Evolutionary conservation across 2,888 invertebrate genomes (phyloP), one percentile per base, ranked within the genome.

Genomic region (Apamea monoglypha): DNA sequence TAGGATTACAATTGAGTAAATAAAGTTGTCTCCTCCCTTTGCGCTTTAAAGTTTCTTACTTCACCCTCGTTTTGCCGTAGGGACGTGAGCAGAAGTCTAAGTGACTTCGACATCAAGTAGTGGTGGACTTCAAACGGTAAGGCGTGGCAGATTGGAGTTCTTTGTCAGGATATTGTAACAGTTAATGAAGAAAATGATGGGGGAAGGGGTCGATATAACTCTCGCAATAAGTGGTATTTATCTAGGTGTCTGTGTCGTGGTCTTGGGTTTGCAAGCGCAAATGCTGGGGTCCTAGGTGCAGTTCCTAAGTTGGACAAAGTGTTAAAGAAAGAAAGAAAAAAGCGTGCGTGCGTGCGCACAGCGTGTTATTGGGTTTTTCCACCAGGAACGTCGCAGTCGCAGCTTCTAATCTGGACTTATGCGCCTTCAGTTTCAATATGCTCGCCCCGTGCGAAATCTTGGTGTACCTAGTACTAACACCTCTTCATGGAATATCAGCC

Each of bases 1-100:
- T 72, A 40, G 82, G 87, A 81, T 84, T 82, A 74, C 86, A 84
- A 86, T 87, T 84, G 87, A 77, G 87, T 74, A 84, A 87, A 88
- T 88, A 86, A 81, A 87, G 70, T 78, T 77, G 29, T 70, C 67
- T 74, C 70, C 66, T 56, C 69, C 68, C 73, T 78, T 80, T 71
- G 74, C 63, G 74, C 78, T 76, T 76, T 81, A 82, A 87, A 86
- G 82, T 86, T 88, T 83, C 61, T 25, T 29, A 56, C 78, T 84
- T 84, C 80, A 76, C 84, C 87, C 84, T 80, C 87, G 76, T 78
- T 82, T 88, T 80, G 70, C 76, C 64, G 56, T 72, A 50, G 69
- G 53, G 76, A 87, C 87, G 87, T 87, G 87, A 88, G 77, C 44
- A 81, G 87, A 87, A 77, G 40, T 81, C 72, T 56, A 78, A 82